A percentile compares a stretch with the other conserved stretches of the same genome.
phyloP scores from a whole-genome alignment of 1,140 invertebrate species.

The Heterodera schachtii region DNA sequence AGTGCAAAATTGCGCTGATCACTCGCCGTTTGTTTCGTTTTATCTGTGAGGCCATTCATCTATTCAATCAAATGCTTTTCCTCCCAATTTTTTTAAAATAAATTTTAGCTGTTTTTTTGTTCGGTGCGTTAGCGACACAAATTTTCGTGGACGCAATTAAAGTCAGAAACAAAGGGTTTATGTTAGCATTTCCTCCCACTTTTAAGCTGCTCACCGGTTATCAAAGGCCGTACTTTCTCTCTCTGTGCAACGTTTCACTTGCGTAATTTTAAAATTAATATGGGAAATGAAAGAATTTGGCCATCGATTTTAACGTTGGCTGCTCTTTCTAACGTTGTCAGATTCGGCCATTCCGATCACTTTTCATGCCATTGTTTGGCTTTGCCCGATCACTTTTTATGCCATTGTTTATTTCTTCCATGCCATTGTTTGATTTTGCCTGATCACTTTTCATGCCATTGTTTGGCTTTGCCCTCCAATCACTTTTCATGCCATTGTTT shows the following conservation, averaged over 20 bases:
- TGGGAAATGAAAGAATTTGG: no score
- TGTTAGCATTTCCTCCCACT: not conserved
- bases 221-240: constrained; percentile 64
- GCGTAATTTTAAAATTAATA: constrained; percentile 39
- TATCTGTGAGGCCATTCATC: constrained; percentile 47
- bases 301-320: no score
- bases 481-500: no score
- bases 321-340: no score
- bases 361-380: no score
- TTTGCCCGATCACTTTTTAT: no score
- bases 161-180: not conserved
- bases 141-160: constrained; percentile 64
- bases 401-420: no score
- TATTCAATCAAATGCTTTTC: no score
- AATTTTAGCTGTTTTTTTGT: constrained; percentile 60
- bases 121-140: constrained; percentile 64
- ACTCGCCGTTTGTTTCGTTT: constrained; percentile 61
- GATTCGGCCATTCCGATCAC: no score
- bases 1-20: constrained; percentile 63
- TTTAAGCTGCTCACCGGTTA: constrained; percentile 63
- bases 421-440: no score
- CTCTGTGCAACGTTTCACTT: constrained; percentile 63
- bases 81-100: not conserved
- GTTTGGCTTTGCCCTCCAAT: no score
- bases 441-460: no score